Base-by-base conservation (phyloP, 2,888 invertebrate genomes). In the Phoenoteleia sp. region DNA sequence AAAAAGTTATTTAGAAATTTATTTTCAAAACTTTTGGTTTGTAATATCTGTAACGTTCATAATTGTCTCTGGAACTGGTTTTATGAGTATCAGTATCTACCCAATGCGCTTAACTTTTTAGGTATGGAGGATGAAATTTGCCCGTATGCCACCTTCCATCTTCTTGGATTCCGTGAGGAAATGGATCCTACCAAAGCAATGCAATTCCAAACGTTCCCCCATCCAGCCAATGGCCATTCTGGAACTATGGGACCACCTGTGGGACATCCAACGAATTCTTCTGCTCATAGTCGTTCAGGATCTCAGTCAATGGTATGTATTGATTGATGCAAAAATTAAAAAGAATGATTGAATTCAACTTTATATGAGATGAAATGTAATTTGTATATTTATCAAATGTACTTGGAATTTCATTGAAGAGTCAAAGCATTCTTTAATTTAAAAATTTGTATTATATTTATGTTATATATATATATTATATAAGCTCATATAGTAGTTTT, bases 41-140 rank as follows among this genome's bases (percentile, higher is more conserved):
- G 36, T 64, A 27, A 66, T n/a, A n/a, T n/a, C n/a, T 49, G 66
- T 66, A 64, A 27, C 15, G 39, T 52, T 52, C 21, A 17, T 33
- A 49, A 29, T 69, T 27, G 7, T 47, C 45, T 27, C 7, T 49
- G 23, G 4, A 29, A 52, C 33, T 23, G 15, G 52, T 77, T 29
- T 36, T 67, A 33, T 2, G 47, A 79, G 83, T 77, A 84, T 84
- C 88, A 89, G 88, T 89, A 87, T 92, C 92, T 92, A 93, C 91
- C 91, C 90, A 88, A 79, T 71, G 76, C 85, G 81, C 89, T 92
- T 33, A 39, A 81, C 81, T 86, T 87, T 88, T 81, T 95, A 97
- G 98, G 98, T 94, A 98, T 98, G 97, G 98, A 99, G 94, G 98
- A 98, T 93, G 98, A 99, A 94, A 98, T 99, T 94, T 98, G 98